These are phyloP conservation scores for Heliconius hermathena DNA, from an alignment of 1,140 invertebrate genomes.

Conservation along the genomic window DNA sequence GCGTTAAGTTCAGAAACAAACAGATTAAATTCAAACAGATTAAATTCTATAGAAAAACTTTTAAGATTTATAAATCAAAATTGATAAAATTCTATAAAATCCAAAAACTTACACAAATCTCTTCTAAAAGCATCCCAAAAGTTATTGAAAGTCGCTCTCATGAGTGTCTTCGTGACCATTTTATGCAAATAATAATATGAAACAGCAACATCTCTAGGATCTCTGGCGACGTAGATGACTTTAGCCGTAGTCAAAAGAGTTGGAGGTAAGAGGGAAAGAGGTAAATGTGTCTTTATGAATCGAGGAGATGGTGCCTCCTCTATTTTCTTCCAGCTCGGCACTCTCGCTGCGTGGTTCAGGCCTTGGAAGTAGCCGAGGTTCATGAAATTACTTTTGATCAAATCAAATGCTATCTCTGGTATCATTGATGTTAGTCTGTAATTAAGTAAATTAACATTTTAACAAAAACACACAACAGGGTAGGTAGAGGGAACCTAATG, in stretches of 20 bases:
- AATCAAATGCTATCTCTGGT: conserved; percentile 61
- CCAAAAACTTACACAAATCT: conserved; percentile 84
- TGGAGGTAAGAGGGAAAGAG: conserved; percentile 67
- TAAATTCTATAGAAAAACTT: no score
- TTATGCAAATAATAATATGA: conserved; percentile 92
- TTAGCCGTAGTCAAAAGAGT: conserved; percentile 61
- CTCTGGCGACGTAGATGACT: conserved; percentile 90
- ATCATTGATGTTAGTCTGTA: conserved; percentile 59
- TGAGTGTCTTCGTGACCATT: conserved; percentile 86
- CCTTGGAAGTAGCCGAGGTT: conserved; percentile 69
- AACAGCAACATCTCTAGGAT: conserved; percentile 92
- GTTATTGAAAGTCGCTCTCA: conserved; percentile 85
- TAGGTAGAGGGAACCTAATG: no score
- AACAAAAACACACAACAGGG: no score
- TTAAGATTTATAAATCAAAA: no score
- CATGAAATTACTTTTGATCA: conserved; percentile 70
- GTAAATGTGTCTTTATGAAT: conserved; percentile 74
- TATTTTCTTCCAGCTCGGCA: conserved; percentile 59
- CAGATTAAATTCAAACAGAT: no score
- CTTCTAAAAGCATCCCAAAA: conserved; percentile 90
- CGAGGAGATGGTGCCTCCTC: conserved; percentile 63
- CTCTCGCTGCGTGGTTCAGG: conserved; percentile 48
- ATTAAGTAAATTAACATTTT: conserved; percentile 31
- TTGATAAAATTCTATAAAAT: no score
- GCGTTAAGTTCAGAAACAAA: no score